A percentile compares a stretch with the other conserved stretches of the same genome.
These are phyloP conservation scores for Drosophila mercatorum DNA, from an alignment of 2,888 invertebrate genomes.

Conservation along the genomic window DNA sequence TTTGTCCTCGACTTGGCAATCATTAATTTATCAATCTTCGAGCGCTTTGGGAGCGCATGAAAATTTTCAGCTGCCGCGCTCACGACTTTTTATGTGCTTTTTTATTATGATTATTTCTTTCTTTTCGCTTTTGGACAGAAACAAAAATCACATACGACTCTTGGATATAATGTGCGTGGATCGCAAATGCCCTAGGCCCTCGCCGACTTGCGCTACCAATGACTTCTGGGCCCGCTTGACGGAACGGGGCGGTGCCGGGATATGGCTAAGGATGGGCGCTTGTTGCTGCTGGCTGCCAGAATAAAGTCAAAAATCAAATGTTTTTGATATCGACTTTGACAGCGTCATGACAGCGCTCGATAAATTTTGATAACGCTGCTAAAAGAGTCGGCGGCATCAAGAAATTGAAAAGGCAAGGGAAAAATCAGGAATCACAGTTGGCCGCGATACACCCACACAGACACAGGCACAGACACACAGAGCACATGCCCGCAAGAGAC, in stretches of 20 bases:
- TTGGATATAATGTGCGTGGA: constrained; percentile 61
- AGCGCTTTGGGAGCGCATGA: constrained; percentile 74
- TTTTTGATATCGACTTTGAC: constrained; percentile 81
- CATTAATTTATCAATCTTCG: constrained; percentile 79
- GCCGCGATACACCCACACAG: constrained; percentile 4
- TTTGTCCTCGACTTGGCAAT: constrained; percentile 69
- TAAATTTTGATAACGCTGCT: constrained; percentile 80
- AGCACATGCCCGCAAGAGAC: constrained; percentile 15
- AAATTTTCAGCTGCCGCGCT: constrained; percentile 69
- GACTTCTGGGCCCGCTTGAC: constrained; percentile 4
- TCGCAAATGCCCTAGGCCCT: constrained; percentile 13
- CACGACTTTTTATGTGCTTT: constrained; percentile 74
- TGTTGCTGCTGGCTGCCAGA: constrained; percentile 68
- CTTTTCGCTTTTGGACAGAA: constrained; percentile 51
- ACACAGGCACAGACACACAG: not conserved
- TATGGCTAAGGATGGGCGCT: constrained; percentile 36
- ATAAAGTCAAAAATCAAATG: constrained; percentile 82
- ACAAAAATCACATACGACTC: constrained; percentile 64
- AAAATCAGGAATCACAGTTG: constrained; percentile 58
- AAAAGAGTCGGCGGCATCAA: constrained; percentile 45
- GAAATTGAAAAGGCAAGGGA: constrained; percentile 55
- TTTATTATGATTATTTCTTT: constrained; percentile 78
- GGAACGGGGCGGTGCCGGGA: constrained; percentile 4
- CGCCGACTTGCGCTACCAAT: constrained; percentile 5
- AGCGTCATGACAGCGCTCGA: constrained; percentile 83